Percentiles rank a stretch among this genome's conserved stretches.
Conservation (phyloP, 2,888 invertebrate species). For the Orthosia cruda region DNA sequence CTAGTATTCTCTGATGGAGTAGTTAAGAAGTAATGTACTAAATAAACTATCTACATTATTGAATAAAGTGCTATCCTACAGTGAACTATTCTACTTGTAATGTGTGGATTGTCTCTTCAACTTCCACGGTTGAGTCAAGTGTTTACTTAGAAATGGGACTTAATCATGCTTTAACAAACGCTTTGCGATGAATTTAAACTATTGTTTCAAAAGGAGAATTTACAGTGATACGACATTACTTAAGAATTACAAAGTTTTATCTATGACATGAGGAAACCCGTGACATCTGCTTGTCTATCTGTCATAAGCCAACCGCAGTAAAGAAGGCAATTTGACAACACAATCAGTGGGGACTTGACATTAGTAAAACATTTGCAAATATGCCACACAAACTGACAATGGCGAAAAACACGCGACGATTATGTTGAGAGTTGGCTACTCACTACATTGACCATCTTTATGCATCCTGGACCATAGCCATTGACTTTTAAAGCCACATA, state of each 20-base stretch:
- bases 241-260: no score
- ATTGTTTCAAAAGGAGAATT: neutral
- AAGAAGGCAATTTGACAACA: neutral
- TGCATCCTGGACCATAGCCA: neutral
- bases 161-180: constrained; percentile 1
- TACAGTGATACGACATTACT: no score
- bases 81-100: neutral
- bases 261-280: no score
- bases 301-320: neutral
- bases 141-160: constrained; percentile 3
- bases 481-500: neutral
- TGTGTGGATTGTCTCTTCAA: constrained; percentile 23
- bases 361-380: neutral
- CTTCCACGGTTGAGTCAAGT: neutral
- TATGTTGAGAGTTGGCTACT: neutral
- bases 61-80: constrained; percentile 3
- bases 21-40: constrained; percentile 9
- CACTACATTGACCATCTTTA: constrained; percentile 4
- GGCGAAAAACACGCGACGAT: neutral
- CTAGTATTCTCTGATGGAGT: constrained; percentile 18
- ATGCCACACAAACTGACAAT: neutral
- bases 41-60: constrained; percentile 10
- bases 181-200: constrained; percentile 16
- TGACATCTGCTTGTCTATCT: neutral
- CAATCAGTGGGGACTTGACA: neutral